Conservation (phyloP, 1,140 invertebrate species). For the Leptoteleia sp. region DNA sequence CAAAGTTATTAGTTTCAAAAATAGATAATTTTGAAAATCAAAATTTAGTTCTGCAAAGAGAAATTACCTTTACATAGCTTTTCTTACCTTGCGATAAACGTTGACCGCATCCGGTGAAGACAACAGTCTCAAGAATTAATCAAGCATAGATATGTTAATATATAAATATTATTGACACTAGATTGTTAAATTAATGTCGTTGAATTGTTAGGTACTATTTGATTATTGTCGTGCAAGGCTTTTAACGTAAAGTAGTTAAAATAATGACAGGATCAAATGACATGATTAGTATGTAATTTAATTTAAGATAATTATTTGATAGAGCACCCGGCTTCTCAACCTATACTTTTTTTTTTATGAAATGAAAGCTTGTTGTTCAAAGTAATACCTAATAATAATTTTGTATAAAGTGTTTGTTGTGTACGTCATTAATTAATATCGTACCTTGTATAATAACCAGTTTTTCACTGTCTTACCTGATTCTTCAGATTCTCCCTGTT, state of each 20-base stretch:
- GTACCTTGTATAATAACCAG: constrained; percentile 17
- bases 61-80: background rate
- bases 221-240: constrained; percentile 21
- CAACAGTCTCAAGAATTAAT: constrained; percentile 40
- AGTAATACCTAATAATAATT: no score
- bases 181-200: no score
- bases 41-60: constrained; percentile 5
- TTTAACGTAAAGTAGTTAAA: constrained; percentile 25
- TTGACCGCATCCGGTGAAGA: constrained; percentile 11
- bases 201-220: background rate
- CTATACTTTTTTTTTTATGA: no score
- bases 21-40: background rate
- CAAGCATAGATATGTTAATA: constrained; percentile 30
- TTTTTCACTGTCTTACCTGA: constrained; percentile 74
- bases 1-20: background rate
- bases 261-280: constrained; percentile 27
- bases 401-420: no score
- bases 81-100: constrained; percentile 34
- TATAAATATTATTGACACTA: constrained; percentile 3
- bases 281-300: constrained; percentile 11
- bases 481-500: constrained; percentile 81
- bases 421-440: no score
- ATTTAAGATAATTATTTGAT: no score
- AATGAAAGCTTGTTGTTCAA: no score
- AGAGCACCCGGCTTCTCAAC: no score